Evolutionary conservation across 2,797 vertebrate genomes (phyloP), one percentile per base, ranked within the genome.

Genomic region (Potorous gilbertii): DNA sequence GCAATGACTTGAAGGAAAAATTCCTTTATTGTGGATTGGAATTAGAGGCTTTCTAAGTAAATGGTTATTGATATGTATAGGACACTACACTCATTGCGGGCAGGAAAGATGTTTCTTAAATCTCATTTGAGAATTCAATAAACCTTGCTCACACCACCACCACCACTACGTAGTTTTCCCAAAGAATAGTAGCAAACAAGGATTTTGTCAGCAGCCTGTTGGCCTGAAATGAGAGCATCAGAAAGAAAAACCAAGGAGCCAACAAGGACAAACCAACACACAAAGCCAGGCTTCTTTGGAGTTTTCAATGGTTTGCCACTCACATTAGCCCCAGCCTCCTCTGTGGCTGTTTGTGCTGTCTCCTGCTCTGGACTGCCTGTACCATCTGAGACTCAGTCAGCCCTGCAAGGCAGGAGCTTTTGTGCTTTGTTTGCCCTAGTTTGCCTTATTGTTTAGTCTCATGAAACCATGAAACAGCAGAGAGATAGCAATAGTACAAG

Each of bases 111-210:
- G 55, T 92, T 18, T 50, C 34, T 92, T 56, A 66, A 95, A 93
- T 34, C 95, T 21, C 89, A 92, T 94, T 90, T 96, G 87, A 81
- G 94, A 66, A 95, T 90, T 46, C 91, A 95, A 91, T 57, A 40
- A 55, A 90, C 54, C 2, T 91, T 40, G 31, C 94, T 81, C 54
- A 3, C 28, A 24, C 5, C 34, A 3, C 59, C 14, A n/a, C 5
- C 16, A n/a, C 91, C 14, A 31, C 89, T 94, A 92, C 93, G 93
- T 94, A 93, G 55, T 94, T 92, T 81, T 13, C 55, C 29, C 92
- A 91, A 89, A 28, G 87, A 56, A 94, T 56, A 56, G 52, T 46
- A 0, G 54, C 57, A 90, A 21, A 92, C 24, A 66, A 57, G 40
- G 62, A 27, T 92, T 96, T 31, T 56, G 54, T 95, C n/a, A 66